phyloP scores from a whole-genome alignment of 2,888 invertebrate species.

The Diaphora mendica region DNA sequence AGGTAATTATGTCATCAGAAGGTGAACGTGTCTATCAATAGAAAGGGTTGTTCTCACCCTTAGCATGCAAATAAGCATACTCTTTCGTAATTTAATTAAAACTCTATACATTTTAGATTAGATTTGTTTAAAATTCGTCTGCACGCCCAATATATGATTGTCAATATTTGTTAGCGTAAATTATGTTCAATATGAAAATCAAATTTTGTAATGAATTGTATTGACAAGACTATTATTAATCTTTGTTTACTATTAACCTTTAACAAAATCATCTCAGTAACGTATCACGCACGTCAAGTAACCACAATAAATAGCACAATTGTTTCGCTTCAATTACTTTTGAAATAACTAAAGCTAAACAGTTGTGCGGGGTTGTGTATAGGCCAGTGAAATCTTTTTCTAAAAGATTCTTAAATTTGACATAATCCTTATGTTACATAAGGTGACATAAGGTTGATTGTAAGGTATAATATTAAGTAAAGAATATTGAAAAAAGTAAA shows the following conservation, averaged over 20 bases:
- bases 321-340: not conserved
- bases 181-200: not conserved
- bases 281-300: not conserved
- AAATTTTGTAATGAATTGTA: not conserved
- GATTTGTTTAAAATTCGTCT: not conserved
- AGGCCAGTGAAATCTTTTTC: not conserved
- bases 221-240: too few species aligned
- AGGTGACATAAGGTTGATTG: too few species aligned
- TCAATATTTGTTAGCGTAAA: constrained; percentile 7
- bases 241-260: not conserved
- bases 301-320: not conserved
- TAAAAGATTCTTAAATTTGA: constrained; percentile 7
- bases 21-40: not conserved
- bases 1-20: not conserved
- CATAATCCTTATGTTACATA: too few species aligned
- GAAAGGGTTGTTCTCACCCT: not conserved
- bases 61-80: constrained; percentile 13
- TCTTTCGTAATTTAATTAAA: constrained; percentile 14
- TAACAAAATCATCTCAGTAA: not conserved
- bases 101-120: not conserved
- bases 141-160: constrained; percentile 17
- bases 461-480: not conserved
- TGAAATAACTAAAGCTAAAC: not conserved
- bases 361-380: not conserved
- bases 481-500: not conserved